phyloP scores from a whole-genome alignment of 1,140 invertebrate species.

The Aphaenogaster ashmeadi region DNA sequence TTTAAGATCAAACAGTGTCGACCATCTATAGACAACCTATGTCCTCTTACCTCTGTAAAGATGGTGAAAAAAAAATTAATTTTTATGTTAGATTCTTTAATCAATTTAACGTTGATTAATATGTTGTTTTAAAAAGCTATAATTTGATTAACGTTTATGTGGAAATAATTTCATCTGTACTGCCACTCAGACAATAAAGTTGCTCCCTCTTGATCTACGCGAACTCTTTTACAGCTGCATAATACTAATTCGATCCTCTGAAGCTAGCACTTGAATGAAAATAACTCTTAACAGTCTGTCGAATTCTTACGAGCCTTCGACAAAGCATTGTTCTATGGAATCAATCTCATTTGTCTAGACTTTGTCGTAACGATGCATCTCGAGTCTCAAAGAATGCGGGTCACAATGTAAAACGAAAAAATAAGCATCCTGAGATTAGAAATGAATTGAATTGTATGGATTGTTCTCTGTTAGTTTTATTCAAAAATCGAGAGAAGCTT shows the following conservation, averaged over 20 bases:
- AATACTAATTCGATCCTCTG: background rate
- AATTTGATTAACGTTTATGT: background rate
- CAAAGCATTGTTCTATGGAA: background rate
- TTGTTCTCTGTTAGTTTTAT: background rate
- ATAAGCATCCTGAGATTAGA: background rate
- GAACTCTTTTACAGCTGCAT: background rate
- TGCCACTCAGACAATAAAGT: background rate
- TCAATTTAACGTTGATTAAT: background rate
- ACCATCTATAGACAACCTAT: slow-evolving; percentile 28
- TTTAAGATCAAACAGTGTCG: slow-evolving; percentile 55
- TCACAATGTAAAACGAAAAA: background rate
- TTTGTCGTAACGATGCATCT: background rate
- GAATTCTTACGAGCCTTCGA: slow-evolving; percentile 9
- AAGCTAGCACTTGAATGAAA: background rate
- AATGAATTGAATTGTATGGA: background rate
- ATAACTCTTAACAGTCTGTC: background rate
- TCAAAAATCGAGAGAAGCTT: slow-evolving; percentile 5
- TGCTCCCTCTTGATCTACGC: background rate
- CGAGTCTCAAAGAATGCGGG: background rate
- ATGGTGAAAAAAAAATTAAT: background rate
- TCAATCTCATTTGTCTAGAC: slow-evolving; percentile 14
- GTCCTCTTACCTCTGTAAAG: background rate
- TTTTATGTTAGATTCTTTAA: background rate
- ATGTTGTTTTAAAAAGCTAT: background rate
- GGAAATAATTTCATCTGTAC: background rate